Base-by-base conservation (phyloP, 2,888 invertebrate species). In the Sarcophaga caerulescens region DNA sequence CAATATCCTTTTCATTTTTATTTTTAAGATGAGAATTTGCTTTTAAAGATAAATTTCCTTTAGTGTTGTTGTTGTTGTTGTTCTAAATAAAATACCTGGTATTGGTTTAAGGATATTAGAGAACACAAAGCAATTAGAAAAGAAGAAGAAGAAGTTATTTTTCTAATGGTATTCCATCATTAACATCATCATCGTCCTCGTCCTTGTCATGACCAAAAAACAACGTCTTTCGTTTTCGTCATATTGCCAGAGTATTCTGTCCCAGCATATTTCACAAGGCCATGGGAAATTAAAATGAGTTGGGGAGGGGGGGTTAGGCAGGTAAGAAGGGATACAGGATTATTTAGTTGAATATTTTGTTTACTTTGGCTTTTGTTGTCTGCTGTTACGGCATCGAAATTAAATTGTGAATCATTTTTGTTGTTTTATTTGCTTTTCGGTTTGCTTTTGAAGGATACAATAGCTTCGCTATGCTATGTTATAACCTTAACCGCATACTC, bases 21-120 rank as follows among this genome's bases (percentile, higher is more conserved):
- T 10, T 35, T 35, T 35, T 35, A 0, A 1, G 35, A 35, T 8
- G 8, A 35, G 35, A 35, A 35, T 35, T 35, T 10, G 2, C 35
- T 35, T 35, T 35, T 10, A 35, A 35, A 35, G 2, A 35, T 35
- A 35, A 52, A 52, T 84, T 84, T 86, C 86, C 84, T 81, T 81
- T 25, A 57, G 65, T 75, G 63, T 77, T 57, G 59, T 59, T 73
- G 62, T 70, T 81, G 12, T 69, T n/a, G n/a, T 23, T 73, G 11
- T 52, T 12, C 52, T 52, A 14, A 14, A 17, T 52, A 52, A 52
- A 52, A 52, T 74, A 68, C 62, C 78, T 70, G 81, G 77, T 84
- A 84, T 86, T 84, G 81, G 74, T 86, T 86, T 84, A 84, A 86
- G 78, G 84, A 86, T 84, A 86, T 86, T 84, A 86, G 35, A 86